Evolutionary conservation across 2,888 invertebrate genomes (phyloP), one percentile per base, ranked within the genome.

Genomic region (Acanthosepion lycidas): DNA sequence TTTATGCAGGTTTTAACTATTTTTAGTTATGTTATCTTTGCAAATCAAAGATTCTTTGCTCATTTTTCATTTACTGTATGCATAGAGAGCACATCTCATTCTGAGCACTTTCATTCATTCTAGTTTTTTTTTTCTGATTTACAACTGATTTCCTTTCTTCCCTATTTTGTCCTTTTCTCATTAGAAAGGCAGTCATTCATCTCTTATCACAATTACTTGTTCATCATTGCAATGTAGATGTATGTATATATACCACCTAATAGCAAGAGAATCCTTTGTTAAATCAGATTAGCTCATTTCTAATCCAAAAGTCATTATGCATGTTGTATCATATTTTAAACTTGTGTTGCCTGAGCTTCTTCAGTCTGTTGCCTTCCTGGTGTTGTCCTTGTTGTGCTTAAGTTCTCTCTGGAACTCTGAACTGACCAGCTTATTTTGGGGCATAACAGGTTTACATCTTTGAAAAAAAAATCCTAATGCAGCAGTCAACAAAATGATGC

Each of bases 281-380:
- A 28, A 28, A 64, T n/a, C 6, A 78, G 33, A n/a, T 78, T 78
- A 33, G 78, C n/a, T n/a, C 78, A n/a, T 78, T 12, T 78, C 78
- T 78, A 78, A 78, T 78, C n/a, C 9, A 78, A 78, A 78, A 15
- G 6, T n/a, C 12, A n/a, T n/a, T n/a, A 33, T 78, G 78, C 78
- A 78, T 78, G 78, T 78, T 78, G n/a, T 78, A 8, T 26, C 18
- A 78, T 78, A 78, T 78, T 78, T 78, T 78, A n/a, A 78, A 78
- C 78, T 78, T 78, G 78, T 78, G 78, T 78, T 78, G 78, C 78
- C 78, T 78, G 78, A 78, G 78, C 78, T 78, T 78, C 78, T 78
- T 78, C 78, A 78, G 78, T 78, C 78, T 78, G 78, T 78, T 78
- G 78, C 78, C 78, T 78, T 78, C 78, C 78, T 78, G 4, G 78